phyloP scores from a whole-genome alignment of 2,888 invertebrate species.

The Coecobrya sp. region DNA sequence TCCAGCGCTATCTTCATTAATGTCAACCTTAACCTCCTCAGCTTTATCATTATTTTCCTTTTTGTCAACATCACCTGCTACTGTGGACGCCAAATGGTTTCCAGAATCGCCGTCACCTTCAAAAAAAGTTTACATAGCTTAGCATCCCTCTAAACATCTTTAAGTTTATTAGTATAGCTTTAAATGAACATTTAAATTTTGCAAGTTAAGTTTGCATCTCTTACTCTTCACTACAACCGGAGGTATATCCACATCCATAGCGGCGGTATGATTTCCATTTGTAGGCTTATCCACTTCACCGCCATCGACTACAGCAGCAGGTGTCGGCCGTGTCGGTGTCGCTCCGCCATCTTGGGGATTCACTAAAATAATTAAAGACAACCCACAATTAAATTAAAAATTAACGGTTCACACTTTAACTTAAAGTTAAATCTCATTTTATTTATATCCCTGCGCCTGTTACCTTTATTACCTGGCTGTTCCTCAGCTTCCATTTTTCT shows the following conservation, averaged over 20 bases:
- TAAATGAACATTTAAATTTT: not conserved
- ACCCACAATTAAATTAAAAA: too few species aligned
- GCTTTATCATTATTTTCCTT: not conserved
- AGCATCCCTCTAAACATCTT: too few species aligned
- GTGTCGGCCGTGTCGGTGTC: not conserved
- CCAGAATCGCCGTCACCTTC: conserved; percentile 19
- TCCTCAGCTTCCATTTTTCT: conserved; percentile 26
- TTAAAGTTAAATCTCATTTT: too few species aligned
- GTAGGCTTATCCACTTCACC: conserved; percentile 28
- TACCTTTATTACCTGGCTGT: not conserved
- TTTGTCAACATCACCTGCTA: too few species aligned
- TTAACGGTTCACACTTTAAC: too few species aligned
- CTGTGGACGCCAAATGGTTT: not conserved
- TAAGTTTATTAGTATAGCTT: too few species aligned
- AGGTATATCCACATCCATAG: conserved; percentile 40
- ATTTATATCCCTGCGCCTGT: too few species aligned
- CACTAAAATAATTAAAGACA: conserved; percentile 21
- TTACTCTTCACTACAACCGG: not conserved
- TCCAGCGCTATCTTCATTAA: conserved; percentile 14
- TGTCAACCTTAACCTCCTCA: conserved; percentile 20
- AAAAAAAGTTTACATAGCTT: too few species aligned
- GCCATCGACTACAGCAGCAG: too few species aligned
- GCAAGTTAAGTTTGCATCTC: not conserved
- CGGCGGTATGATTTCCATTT: conserved; percentile 34
- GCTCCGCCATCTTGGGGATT: not conserved